phyloP scores from a whole-genome alignment of 2,888 invertebrate genomes.

The Thalpophila matura region DNA sequence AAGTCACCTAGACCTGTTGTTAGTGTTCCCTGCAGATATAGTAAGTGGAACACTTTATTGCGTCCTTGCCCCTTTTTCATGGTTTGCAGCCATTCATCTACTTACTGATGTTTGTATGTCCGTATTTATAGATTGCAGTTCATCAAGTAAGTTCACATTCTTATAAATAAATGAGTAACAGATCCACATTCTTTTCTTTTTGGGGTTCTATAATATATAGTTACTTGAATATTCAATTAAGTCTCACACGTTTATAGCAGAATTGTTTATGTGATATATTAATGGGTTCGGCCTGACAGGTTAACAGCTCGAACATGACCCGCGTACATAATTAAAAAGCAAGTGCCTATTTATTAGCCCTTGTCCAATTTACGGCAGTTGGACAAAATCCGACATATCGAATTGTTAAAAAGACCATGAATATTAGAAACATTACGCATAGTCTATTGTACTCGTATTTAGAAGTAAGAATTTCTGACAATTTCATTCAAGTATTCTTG shows the following conservation, averaged over 20 bases:
- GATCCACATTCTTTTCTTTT: background rate
- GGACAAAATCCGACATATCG: background rate
- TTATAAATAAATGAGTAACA: background rate
- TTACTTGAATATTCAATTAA: background rate
- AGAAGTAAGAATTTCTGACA: no score
- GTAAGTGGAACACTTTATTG: slow-evolving; percentile 27
- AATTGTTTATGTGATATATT: slow-evolving; percentile 26
- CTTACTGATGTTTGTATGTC: background rate
- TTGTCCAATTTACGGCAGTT: background rate
- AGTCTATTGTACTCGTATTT: no score
- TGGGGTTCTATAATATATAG: no score
- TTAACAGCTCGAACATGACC: slow-evolving; percentile 7
- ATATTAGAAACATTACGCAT: no score
- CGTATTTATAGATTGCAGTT: slow-evolving; percentile 15
- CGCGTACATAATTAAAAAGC: slow-evolving; percentile 4
- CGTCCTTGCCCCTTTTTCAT: slow-evolving; percentile 25
- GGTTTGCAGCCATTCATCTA: slow-evolving; percentile 9
- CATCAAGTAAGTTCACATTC: background rate
- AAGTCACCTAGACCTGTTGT: slow-evolving; percentile 11
- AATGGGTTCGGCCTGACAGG: slow-evolving; percentile 21
- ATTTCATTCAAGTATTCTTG: no score
- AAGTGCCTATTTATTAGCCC: background rate
- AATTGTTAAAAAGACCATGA: background rate
- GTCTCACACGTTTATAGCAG: background rate
- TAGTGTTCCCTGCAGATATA: slow-evolving; percentile 3